Base-by-base conservation (phyloP, 1,140 invertebrate genomes). In the Andricus grossulariae region DNA sequence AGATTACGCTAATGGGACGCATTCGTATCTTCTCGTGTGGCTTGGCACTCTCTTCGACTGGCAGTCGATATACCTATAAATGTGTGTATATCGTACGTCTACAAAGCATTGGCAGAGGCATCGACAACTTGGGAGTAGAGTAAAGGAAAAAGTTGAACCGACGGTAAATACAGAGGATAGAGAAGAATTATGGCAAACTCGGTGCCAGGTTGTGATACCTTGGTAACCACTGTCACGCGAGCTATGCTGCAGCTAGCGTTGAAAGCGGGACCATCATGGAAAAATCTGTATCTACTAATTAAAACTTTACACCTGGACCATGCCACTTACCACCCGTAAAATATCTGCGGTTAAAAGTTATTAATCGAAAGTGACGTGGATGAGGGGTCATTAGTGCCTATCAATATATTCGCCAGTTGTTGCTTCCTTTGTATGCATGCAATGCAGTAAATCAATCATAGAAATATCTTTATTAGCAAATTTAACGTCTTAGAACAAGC, bases 191-290 rank as follows among this genome's bases (percentile, higher is more conserved):
- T 86, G 84, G 86, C 83, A 80, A 83, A 86, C 80, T 83, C 83
- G 85, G 90, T 91, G 81, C 90, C 90, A 90, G 90, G 89, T 86
- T 66, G 90, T 83, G 90, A 88, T 88, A 86, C 86, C 86, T 72
- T 84, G 76, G 71, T 79, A 78, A 73, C 81, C 77, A 79, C 76
- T 83, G 87, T 90, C 89, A 90, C 90, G 90, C 89, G 83, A 90
- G 80, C 80, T n/a, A 66, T 66, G 25, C 32, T 73, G 50, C 71
- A 82, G 75, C 72, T 71, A 66, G 54, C 57, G 39, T 82, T 79
- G 49, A 77, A 82, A 85, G 83, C 76, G 80, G 76, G 85, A 82
- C 57, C 75, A 79, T 82, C 76, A 75, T 51, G 32, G 57, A 77
- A 78, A 80, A 85, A 84, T 84, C 84, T 85, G 73, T 76, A 78